Base-by-base conservation (phyloP, 2,888 invertebrate genomes). In the Oscheius onirici region DNA sequence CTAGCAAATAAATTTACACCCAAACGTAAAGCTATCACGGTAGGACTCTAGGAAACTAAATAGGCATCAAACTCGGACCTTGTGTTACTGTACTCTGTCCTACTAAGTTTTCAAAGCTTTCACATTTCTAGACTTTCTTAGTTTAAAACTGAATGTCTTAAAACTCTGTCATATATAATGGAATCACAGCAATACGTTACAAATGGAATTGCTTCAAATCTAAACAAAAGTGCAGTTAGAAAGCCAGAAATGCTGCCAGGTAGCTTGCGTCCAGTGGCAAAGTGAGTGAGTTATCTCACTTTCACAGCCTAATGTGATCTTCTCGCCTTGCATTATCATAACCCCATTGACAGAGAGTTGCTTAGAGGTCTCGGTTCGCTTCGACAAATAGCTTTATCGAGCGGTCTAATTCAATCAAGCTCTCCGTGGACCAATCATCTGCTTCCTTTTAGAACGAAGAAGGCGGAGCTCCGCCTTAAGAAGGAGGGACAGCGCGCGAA, bases 321-420 rank as follows among this genome's bases (percentile, higher is more conserved):
- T 66, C 66, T 66, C 51, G 60, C 69, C 51, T 69, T 58, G 26
- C 60, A 69, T 69, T 69, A 69, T 69, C 69, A 69, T 69, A 69
- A 69, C 69, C 69, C 58, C 57, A 69, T 69, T 60, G 49, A 49
- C 63, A 63, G 46, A 49, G 63, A 28, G 63, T 63, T 49, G 46
- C 49, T 46, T 15, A 63, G 63, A 63, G 46, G 46, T 63, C 63
- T 63, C 49, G 63, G 63, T 63, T 49, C 49, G 46, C 46, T 15
- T 63, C 63, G 63, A 63, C 63, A 63, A 54, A 55, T 55, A 70
- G 63, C 63, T 70, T 68, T 54, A 63, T 70, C 70, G 70, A 61
- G 44, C 63, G 51, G 55, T 55, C 52, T 70, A 61, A 63, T 70
- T 55, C 63, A 54, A 63, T 70, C 61, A 63, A 57, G 54, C 68